Evolutionary conservation across 2,113 vertebrate species (phyloP).

Genomic region (Nycticryphes semicollaris): DNA sequence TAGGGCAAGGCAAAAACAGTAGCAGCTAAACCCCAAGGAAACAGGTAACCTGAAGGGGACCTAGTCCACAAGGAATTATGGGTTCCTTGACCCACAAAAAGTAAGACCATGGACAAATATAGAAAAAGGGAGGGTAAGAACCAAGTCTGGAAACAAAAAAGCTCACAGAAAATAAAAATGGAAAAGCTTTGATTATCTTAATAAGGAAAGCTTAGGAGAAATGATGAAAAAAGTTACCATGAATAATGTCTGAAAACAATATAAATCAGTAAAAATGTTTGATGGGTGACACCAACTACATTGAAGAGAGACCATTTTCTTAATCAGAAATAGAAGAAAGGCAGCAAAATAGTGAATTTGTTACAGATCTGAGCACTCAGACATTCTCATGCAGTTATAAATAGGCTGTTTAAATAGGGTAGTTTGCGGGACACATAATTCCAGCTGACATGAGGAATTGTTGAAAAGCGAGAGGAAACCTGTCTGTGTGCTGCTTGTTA

Average conservation of each 20-base stretch:
- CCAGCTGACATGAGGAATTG: background rate
- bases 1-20: background rate
- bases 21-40: background rate
- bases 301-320: background rate
- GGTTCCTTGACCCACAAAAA: background rate
- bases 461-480: background rate
- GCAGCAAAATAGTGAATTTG: background rate
- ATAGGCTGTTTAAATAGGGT: background rate
- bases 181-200: background rate
- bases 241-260: background rate
- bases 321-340: background rate
- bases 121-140: background rate
- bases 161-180: background rate
- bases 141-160: background rate
- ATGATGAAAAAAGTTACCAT: background rate
- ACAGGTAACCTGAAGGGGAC: background rate
- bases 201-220: background rate
- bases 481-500: background rate
- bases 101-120: background rate
- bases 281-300: background rate
- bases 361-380: background rate
- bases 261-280: background rate
- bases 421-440: background rate
- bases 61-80: accelerated
- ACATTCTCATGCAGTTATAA: background rate